Evolutionary conservation across 2,797 vertebrate species (phyloP), one percentile per base, ranked within the genome.

Genomic region (Oreonectes daqikongensis): DNA sequence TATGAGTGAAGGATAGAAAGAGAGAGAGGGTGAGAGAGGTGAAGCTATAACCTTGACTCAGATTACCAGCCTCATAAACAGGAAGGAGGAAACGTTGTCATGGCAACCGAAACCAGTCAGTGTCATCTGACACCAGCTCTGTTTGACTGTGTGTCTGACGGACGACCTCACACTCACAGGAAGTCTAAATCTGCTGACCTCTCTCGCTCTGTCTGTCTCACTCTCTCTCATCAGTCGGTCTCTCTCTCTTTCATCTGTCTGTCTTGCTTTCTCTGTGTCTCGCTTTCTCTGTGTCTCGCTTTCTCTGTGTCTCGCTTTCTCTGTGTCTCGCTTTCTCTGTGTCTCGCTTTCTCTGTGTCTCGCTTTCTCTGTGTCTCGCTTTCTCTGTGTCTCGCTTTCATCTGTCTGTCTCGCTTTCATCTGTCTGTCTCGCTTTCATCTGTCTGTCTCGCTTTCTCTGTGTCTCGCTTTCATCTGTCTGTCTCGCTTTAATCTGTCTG

Each of bases 81-180:
- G 92, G 91, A 91, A 93, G 91, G 90, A 95, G 93, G 94, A 95
- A 95, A 89, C 85, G 91, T 93, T 91, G 78, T 92, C 90, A 94
- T 94, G 92, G 92, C 92, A 94, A 95, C 94, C 84, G 86, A 93
- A 94, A 93, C 92, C 93, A 93, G 91, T 89, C 87, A 90, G 92
- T 92, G 93, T 93, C 92, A 94, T 91, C 88, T 90, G 92, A 94
- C 90, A 93, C 89, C 88, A 86, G 85, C 84, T 89, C 84, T 86
- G 87, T 68, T 0, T 61, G 9, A 28, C 15, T 30, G 55, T 59
- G n/a, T 73, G 59, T 66, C 85, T 89, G 87, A 90, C 79, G 35
- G 85, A 86, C 83, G 77, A 76, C 84, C 86, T 89, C 89, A 85
- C 66, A 75, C 88, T 87, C 66, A 75, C 88, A 86, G 88, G 77